Conservation (phyloP, 1,140 invertebrate species). For the Drosophila quadrilineata region DNA sequence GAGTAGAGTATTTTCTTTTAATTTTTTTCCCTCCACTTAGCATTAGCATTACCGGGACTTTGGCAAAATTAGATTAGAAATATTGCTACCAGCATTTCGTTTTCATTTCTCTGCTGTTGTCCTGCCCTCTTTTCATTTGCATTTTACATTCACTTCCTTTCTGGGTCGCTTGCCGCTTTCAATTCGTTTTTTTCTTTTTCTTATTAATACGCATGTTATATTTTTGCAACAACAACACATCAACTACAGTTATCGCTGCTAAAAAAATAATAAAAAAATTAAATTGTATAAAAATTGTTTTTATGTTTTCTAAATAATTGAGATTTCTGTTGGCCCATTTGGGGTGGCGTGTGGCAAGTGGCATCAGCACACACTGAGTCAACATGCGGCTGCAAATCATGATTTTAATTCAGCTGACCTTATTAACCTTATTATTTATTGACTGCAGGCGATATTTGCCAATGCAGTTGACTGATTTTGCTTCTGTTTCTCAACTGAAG, state of each 20-base stretch:
- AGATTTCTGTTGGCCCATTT: conserved; percentile 29
- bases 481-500: no score
- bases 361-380: no score
- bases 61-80: conserved; percentile 77
- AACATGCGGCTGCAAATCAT: conserved; percentile 45
- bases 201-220: conserved; percentile 66
- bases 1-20: conserved; percentile 58
- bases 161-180: conserved; percentile 3
- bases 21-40: conserved; percentile 10
- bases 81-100: conserved; percentile 76
- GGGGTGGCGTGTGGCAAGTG: conserved; percentile 6
- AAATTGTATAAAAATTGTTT: conserved; percentile 51
- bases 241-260: conserved; percentile 3
- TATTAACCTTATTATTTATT: conserved; percentile 45
- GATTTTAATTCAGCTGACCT: conserved; percentile 62
- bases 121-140: conserved; percentile 40
- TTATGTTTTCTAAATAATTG: conserved; percentile 66
- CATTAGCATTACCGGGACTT: conserved; percentile 49
- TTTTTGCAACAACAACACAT: conserved; percentile 30
- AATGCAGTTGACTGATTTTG: neutral
- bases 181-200: conserved; percentile 39
- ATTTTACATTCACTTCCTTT: conserved; percentile 3
- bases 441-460: conserved; percentile 20
- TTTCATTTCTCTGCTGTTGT: no score
- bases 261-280: conserved; percentile 8